These are phyloP conservation scores for Drosophila hamatofila DNA, from an alignment of 2,888 invertebrate genomes.

Conservation along the genomic window DNA sequence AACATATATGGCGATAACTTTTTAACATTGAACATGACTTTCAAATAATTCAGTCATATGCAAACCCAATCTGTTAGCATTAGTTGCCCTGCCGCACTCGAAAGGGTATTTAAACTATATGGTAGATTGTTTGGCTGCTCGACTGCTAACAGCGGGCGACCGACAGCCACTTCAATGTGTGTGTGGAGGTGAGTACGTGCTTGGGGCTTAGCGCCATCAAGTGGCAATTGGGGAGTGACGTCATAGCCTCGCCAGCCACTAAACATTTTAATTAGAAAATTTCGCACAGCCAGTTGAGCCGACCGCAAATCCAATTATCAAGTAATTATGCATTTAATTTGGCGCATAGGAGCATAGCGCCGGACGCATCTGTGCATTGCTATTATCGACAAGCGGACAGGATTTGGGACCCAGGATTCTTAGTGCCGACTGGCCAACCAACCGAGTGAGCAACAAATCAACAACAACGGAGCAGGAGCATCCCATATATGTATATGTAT, in stretches of 20 bases:
- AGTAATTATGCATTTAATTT: constrained; percentile 79
- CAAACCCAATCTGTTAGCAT: not conserved
- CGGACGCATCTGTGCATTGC: constrained; percentile 34
- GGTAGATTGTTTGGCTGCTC: constrained; percentile 21
- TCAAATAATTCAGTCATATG: not conserved
- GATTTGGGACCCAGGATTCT: constrained; percentile 15
- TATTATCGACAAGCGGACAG: constrained; percentile 42
- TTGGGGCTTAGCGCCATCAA: constrained; percentile 64
- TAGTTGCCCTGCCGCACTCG: not conserved
- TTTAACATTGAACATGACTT: no score
- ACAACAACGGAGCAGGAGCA: constrained; percentile 1
- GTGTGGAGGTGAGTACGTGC: constrained; percentile 52
- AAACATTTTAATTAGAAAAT: constrained; percentile 81
- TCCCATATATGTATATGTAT: constrained; percentile 39
- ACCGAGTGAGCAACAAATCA: constrained; percentile 19
- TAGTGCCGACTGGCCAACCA: constrained; percentile 39
- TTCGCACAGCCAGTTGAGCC: constrained; percentile 71
- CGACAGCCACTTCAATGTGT: constrained; percentile 8
- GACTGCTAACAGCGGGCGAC: constrained; percentile 52
- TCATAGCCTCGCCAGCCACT: constrained; percentile 51
- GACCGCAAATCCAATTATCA: constrained; percentile 79
- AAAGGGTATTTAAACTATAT: constrained; percentile 37
- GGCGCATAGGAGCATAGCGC: constrained; percentile 11
- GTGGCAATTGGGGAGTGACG: constrained; percentile 53
- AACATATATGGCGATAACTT: no score